phyloP scores from a whole-genome alignment of 1,140 invertebrate genomes.

The Harpegnathos saltator region DNA sequence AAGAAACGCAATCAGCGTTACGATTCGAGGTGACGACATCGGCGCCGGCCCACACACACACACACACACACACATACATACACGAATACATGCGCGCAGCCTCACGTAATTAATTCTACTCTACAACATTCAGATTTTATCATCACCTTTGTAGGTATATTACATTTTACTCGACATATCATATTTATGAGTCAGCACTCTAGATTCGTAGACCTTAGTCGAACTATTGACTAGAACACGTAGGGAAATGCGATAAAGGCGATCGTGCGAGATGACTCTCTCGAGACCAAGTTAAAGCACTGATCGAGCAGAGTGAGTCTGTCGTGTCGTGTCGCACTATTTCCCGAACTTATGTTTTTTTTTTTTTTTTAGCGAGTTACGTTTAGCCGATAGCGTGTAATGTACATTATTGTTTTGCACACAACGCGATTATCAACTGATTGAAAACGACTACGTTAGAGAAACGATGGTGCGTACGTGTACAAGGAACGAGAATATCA shows the following conservation, averaged over 20 bases:
- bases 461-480: too few species aligned
- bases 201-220: conserved; percentile 73
- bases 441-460: not conserved
- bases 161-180: conserved; percentile 79
- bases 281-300: conserved; percentile 21
- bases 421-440: conserved; percentile 66
- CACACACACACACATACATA: not conserved
- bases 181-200: conserved; percentile 73
- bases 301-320: conserved; percentile 29
- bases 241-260: conserved; percentile 34
- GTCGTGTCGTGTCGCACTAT: conserved; percentile 46
- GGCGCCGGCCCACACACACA: conserved; percentile 25
- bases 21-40: not conserved
- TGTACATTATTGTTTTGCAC: conserved; percentile 53
- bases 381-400: conserved; percentile 29
- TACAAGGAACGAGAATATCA: not conserved
- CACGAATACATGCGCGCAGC: conserved; percentile 7
- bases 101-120: conserved; percentile 62
- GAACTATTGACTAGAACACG: conserved; percentile 62
- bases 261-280: conserved; percentile 33
- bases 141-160: conserved; percentile 65
- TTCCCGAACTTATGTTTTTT: conserved; percentile 37
- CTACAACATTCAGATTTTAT: conserved; percentile 67
- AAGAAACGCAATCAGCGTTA: not conserved
- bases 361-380: conserved; percentile 32